phyloP scores from a whole-genome alignment of 1,140 invertebrate genomes.

The Amphibalanus amphitrite region DNA sequence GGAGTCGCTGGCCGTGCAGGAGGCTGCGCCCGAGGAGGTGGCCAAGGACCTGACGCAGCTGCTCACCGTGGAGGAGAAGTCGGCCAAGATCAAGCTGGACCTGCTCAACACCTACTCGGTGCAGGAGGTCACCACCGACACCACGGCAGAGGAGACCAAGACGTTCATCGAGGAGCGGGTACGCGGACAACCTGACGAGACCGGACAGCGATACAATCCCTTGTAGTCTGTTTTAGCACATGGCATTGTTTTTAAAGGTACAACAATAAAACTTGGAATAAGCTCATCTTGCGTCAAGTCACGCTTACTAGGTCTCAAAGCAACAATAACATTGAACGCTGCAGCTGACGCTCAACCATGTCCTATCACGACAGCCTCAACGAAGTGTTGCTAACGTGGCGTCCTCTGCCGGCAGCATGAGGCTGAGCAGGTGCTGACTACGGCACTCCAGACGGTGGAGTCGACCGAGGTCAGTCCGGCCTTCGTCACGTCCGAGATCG shows the following conservation, averaged over 20 bases:
- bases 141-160: not conserved
- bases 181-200: too few species aligned
- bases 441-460: not conserved
- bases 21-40: not conserved
- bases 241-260: too few species aligned
- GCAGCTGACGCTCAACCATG: too few species aligned
- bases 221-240: too few species aligned
- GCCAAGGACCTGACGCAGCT: not conserved
- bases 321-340: too few species aligned
- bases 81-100: conserved; percentile 3
- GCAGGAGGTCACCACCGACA: not conserved
- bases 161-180: not conserved
- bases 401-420: not conserved
- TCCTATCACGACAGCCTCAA: too few species aligned
- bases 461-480: not conserved
- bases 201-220: too few species aligned
- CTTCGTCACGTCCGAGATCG: not conserved
- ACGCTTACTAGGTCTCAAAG: too few species aligned
- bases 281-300: too few species aligned
- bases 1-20: not conserved
- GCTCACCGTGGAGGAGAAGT: not conserved
- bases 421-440: not conserved
- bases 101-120: not conserved
- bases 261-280: too few species aligned
- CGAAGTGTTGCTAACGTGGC: too few species aligned